Evolutionary conservation across 2,113 vertebrate species (phyloP).

Genomic region (Sterrhoptilus dennistouni): DNA sequence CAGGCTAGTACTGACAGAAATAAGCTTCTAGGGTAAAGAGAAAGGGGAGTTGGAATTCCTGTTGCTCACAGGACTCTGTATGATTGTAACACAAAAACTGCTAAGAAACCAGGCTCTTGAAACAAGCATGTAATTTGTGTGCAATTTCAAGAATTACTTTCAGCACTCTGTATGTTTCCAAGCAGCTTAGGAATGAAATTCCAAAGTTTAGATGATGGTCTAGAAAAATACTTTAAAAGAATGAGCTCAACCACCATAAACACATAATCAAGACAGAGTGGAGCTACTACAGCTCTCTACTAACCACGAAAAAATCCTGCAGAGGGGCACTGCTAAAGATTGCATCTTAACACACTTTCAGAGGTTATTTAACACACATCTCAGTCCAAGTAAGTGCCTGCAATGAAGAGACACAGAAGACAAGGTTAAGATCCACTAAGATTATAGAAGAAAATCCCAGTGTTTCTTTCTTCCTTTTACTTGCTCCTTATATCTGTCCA

Average conservation of each 20-base stretch:
- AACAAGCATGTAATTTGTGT: not conserved
- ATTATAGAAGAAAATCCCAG: not conserved
- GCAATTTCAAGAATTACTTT: not conserved
- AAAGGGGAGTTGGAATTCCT: not conserved
- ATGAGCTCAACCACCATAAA: not conserved
- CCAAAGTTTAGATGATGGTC: not conserved
- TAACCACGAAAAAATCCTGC: not conserved
- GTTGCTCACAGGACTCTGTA: not conserved
- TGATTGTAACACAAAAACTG: not conserved
- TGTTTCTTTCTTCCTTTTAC: not conserved
- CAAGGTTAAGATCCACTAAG: not conserved
- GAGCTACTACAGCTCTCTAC: not conserved
- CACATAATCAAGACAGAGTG: not conserved
- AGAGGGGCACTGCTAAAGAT: not conserved
- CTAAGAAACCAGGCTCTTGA: not conserved
- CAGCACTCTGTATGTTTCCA: not conserved
- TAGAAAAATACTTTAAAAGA: not conserved
- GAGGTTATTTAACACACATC: not conserved
- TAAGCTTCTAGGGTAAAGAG: not conserved
- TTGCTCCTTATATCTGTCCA: not conserved
- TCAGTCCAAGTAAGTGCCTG: not conserved
- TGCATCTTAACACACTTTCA: not conserved
- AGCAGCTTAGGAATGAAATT: not conserved
- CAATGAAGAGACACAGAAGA: not conserved
- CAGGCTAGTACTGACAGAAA: not conserved